Evolutionary conservation across 2,888 invertebrate species (phyloP).

Genomic region (Noctua pronuba): DNA sequence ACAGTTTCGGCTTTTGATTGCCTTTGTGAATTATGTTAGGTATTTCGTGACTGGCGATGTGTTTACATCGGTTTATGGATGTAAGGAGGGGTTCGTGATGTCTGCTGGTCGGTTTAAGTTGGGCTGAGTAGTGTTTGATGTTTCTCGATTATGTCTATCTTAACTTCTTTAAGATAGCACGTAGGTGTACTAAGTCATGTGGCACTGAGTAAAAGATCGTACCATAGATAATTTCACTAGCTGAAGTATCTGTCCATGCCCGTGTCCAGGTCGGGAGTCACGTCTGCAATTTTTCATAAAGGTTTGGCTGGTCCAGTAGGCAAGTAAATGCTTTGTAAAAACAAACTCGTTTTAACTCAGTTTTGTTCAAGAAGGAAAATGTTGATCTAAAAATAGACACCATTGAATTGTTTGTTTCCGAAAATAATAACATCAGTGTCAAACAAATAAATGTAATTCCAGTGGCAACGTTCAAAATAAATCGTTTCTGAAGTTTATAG

Average conservation of each 20-base stretch:
- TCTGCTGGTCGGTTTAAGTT: not conserved
- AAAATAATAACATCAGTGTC: slow-evolving; percentile 1
- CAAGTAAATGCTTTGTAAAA: not conserved
- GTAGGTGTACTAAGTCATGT: not conserved
- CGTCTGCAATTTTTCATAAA: not conserved
- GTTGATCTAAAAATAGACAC: not conserved
- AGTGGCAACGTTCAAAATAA: not conserved
- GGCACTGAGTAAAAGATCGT: not conserved
- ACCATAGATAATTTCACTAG: not conserved
- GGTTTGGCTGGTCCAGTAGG: not conserved
- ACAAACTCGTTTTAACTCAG: not conserved
- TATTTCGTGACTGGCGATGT: slow-evolving; percentile 53
- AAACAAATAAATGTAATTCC: not conserved
- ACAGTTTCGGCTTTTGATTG: slow-evolving; percentile 68
- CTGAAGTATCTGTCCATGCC: not conserved
- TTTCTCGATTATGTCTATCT: not conserved
- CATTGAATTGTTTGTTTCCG: not conserved
- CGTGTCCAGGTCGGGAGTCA: not conserved
- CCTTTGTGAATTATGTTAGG: slow-evolving; percentile 68
- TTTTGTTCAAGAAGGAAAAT: not conserved
- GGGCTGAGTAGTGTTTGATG: not conserved
- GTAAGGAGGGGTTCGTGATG: slow-evolving; percentile 20
- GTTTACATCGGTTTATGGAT: slow-evolving; percentile 48
- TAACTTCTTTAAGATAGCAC: no score
- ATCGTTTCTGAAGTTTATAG: not conserved